Conservation (phyloP, 2,888 invertebrate species). For the Tanypteryx hageni region DNA sequence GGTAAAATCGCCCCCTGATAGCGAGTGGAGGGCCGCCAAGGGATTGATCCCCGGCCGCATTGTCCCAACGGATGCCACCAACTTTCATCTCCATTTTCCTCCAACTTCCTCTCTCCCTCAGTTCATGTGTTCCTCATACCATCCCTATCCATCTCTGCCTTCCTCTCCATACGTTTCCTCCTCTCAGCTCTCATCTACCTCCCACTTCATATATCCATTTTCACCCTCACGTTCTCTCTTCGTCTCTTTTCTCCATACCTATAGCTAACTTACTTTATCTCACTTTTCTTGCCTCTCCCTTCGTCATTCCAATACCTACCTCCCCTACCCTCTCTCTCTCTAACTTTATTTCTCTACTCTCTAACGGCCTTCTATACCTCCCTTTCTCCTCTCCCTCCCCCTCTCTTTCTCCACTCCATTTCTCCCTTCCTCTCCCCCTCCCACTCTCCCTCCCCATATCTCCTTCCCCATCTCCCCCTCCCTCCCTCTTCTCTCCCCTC, state of each 20-base stretch:
- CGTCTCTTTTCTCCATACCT: too few relatives aligned
- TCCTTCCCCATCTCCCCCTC: not conserved
- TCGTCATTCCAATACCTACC: too few relatives aligned
- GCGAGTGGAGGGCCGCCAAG: not conserved
- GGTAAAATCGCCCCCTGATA: not conserved
- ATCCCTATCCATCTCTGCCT: not conserved
- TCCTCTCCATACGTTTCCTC: not conserved
- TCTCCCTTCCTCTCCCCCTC: not conserved
- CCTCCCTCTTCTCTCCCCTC: not conserved
- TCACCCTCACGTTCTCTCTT: not conserved
- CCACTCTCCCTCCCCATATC: not conserved
- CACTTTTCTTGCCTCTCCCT: not conserved
- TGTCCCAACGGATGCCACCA: not conserved
- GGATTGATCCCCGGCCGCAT: conserved; percentile 19
- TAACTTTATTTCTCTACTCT: too few relatives aligned
- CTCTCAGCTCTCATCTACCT: not conserved
- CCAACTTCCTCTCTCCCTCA: not conserved
- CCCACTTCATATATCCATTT: not conserved
- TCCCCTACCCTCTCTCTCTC: too few relatives aligned
- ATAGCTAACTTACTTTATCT: not conserved
- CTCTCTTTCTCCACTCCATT: not conserved
- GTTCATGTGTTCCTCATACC: not conserved
- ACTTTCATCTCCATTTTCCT: not conserved
- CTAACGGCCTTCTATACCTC: not conserved
- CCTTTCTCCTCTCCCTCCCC: not conserved